Evolutionary conservation across 2,113 vertebrate species (phyloP), one percentile per base, ranked within the genome.

Genomic region (Donacobius atricapilla): DNA sequence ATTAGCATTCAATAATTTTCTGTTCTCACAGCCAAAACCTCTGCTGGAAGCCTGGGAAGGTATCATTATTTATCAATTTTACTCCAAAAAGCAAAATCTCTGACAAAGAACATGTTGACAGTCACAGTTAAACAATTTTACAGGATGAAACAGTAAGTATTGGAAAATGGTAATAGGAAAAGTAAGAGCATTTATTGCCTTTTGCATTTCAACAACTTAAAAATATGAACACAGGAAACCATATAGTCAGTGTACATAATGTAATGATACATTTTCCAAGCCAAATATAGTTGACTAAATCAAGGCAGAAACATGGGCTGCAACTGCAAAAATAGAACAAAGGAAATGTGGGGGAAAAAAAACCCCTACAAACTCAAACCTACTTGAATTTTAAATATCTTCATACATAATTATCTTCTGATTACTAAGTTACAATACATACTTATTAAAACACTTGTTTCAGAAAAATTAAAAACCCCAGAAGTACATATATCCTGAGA

Each of bases 281-380:
- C 60, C 60, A 96, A 87, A 92, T 94, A 95, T 64, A 91, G 78
- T 66, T 91, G 88, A 72, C 80, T 89, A 93, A 93, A 95, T 91
- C 82, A 94, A 93, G 63, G 33, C 79, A 95, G 90, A 89, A 94
- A 71, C 25, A 75, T 31, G 39, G 80, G 88, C 10, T 81, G 45
- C 76, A 83, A 95, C 33, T 64, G 51, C 57, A 93, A 96, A 96
- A 94, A 81, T 47, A 96, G 84, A 78, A 86, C 11, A 19, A 48
- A 90, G 57, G 42, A 90, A 81, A 89, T 81, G 40, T 60, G 44
- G 28, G 42, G n/a, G 22, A 21, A 33, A 51, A 68, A 18, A 33
- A 51, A 68, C 17, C 7, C 16, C 45, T 76, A 68, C 16, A 60
- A 83, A 33, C 15, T 16, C 57, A 90, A 95, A 84, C 24, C 35